phyloP scores from a whole-genome alignment of 2,797 vertebrate genomes.

The Sardinella longiceps region DNA sequence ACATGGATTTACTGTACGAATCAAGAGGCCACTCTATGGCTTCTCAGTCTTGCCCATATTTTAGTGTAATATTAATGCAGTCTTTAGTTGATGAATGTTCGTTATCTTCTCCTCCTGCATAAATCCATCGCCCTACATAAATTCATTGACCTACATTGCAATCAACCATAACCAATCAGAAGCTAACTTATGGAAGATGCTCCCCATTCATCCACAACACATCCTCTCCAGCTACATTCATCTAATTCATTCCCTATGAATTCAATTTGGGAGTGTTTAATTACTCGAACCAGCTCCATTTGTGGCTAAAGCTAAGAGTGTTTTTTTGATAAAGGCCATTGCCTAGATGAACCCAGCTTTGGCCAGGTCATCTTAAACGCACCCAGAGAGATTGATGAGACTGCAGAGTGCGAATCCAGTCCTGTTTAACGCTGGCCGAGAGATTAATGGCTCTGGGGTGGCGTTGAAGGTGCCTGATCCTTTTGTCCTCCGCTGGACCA shows the following conservation, averaged over 20 bases:
- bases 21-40: too few relatives aligned
- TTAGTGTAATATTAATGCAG: too few relatives aligned
- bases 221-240: not conserved
- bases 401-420: slow-evolving; percentile 47
- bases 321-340: not conserved
- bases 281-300: not conserved
- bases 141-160: not conserved
- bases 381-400: slow-evolving; percentile 60
- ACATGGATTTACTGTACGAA: too few relatives aligned
- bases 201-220: not conserved
- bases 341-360: slow-evolving; percentile 6
- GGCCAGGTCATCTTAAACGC: slow-evolving; percentile 57
- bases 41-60: too few relatives aligned
- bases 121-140: not conserved
- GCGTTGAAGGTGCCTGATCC: slow-evolving; percentile 34
- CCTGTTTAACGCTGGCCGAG: slow-evolving; percentile 49
- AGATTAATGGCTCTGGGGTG: slow-evolving; percentile 59
- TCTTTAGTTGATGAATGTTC: not conserved
- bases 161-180: not conserved
- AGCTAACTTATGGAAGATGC: not conserved
- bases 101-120: not conserved
- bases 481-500: slow-evolving; percentile 60
- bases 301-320: not conserved
- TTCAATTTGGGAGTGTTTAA: slow-evolving; percentile 1
- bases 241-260: not conserved